phyloP scores from a whole-genome alignment of 2,113 vertebrate genomes.

The Mormoops blainvillei region DNA sequence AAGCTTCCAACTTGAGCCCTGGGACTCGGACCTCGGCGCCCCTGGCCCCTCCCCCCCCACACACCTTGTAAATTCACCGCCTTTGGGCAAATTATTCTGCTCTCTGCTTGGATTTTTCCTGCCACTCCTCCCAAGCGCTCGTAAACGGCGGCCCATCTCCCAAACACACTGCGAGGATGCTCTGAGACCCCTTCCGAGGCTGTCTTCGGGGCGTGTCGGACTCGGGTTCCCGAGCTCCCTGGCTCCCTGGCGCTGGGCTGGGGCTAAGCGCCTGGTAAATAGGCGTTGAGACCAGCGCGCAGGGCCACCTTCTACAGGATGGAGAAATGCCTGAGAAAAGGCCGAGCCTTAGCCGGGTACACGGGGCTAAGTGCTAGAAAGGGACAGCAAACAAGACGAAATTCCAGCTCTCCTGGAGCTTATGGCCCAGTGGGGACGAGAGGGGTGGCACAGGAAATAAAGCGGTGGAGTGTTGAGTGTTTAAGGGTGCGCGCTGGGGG shows the following conservation, averaged over 20 bases:
- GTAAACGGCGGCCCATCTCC: rapidly evolving
- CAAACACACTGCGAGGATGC: background rate
- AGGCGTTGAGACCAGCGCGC: background rate
- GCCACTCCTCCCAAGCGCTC: background rate
- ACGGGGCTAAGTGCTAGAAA: background rate
- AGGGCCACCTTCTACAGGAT: background rate
- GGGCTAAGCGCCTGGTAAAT: background rate
- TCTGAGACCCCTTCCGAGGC: background rate
- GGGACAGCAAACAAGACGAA: background rate
- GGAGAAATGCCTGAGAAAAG: rapidly evolving
- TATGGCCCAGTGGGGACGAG: background rate
- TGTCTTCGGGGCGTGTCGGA: background rate
- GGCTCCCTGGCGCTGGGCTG: background rate
- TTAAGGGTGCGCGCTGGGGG: background rate
- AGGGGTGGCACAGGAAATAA: rapidly evolving
- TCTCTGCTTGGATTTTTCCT: background rate
- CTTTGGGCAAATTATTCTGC: rapidly evolving
- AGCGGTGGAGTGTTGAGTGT: background rate
- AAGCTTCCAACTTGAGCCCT: background rate
- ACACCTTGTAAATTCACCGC: background rate
- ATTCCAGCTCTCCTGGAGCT: constrained; percentile 33
- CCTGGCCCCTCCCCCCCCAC: no score
- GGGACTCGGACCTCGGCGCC: background rate
- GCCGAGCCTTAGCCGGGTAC: background rate
- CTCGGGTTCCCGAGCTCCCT: no score